Conservation (phyloP, 2,797 vertebrate species). For the Chelidonichthys spinosus region DNA sequence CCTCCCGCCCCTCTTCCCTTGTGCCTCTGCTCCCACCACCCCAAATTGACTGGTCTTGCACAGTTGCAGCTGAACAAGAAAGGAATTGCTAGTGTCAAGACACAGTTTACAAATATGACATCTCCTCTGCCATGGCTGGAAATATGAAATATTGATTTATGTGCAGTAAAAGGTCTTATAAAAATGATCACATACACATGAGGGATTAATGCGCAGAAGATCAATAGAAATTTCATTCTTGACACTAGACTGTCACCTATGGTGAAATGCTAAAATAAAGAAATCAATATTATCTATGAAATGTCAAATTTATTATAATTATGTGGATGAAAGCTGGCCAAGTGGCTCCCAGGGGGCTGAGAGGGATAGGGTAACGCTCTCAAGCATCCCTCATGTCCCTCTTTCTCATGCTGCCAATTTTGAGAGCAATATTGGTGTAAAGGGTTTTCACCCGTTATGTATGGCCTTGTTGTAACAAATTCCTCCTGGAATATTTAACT, state of each 20-base stretch:
- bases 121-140: constrained; percentile 99
- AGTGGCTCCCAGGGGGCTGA: constrained; percentile 98
- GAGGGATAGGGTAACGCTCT: constrained; percentile 99
- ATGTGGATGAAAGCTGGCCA: constrained; percentile 99
- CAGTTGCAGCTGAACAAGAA: constrained; percentile 99
- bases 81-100: constrained; percentile 99
- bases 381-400: constrained; percentile 99
- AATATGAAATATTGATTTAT: constrained; percentile 99
- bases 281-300: constrained; percentile 99
- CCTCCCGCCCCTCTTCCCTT: constrained; percentile 78
- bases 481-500: constrained; percentile 99
- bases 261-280: constrained; percentile 99
- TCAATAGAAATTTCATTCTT: constrained; percentile 99
- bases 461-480: constrained; percentile 94
- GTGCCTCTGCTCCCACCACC: constrained; percentile 90
- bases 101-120: constrained; percentile 99
- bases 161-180: constrained; percentile 99
- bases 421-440: constrained; percentile 98
- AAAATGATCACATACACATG: constrained; percentile 99
- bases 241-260: constrained; percentile 99
- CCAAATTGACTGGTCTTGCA: constrained; percentile 99
- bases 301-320: constrained; percentile 99
- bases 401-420: constrained; percentile 98
- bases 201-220: constrained; percentile 99
- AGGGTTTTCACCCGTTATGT: constrained; percentile 95